These are phyloP conservation scores for Rutpela maculata DNA, from an alignment of 2,888 invertebrate genomes.

Conservation along the genomic window DNA sequence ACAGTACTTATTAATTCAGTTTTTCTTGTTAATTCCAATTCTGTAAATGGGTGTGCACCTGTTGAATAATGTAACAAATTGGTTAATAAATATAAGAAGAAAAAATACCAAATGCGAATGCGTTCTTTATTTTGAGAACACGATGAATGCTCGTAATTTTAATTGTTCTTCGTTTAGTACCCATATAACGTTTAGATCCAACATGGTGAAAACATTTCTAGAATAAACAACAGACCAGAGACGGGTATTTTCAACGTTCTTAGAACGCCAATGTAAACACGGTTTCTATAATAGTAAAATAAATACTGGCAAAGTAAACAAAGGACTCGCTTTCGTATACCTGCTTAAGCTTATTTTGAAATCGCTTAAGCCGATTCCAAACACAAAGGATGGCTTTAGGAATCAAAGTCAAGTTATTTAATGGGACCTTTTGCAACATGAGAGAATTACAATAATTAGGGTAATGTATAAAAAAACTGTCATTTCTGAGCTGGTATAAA, in stretches of 20 bases:
- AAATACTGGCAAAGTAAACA: constrained; percentile 53
- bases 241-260: constrained; percentile 48
- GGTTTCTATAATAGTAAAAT: constrained; percentile 60
- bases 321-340: constrained; percentile 46
- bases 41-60: too few species aligned
- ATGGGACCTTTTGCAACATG: neutral
- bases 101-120: too few species aligned
- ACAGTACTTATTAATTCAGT: too few species aligned
- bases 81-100: too few species aligned
- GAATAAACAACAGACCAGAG: constrained; percentile 30
- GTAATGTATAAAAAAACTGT: neutral
- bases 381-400: constrained; percentile 18
- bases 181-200: constrained; percentile 10
- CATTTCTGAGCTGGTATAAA: neutral
- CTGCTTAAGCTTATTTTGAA: constrained; percentile 50
- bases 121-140: neutral
- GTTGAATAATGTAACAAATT: too few species aligned
- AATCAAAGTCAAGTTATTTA: constrained; percentile 21
- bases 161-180: neutral
- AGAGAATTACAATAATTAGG: constrained; percentile 9
- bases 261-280: constrained; percentile 59
- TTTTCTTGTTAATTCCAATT: too few species aligned
- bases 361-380: constrained; percentile 30
- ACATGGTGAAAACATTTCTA: constrained; percentile 28
- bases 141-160: neutral